phyloP scores from a whole-genome alignment of 2,888 invertebrate species.

The Coleophora deauratella region DNA sequence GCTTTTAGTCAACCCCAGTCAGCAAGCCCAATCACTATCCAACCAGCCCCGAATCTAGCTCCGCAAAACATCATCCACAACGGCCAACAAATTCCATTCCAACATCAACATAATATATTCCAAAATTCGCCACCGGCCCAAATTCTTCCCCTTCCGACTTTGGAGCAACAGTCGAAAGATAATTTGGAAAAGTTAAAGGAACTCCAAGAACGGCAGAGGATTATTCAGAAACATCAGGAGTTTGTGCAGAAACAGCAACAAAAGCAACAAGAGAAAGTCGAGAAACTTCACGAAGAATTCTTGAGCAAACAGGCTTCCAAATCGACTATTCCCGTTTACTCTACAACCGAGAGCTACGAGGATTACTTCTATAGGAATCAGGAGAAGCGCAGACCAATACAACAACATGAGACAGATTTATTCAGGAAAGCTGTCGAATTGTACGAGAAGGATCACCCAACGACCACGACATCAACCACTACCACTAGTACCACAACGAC shows the following conservation, averaged over 20 bases:
- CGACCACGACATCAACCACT: slow-evolving; percentile 79
- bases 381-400: slow-evolving; percentile 64
- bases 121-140: slow-evolving; percentile 60
- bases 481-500: slow-evolving; percentile 76
- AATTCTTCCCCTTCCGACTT: slow-evolving; percentile 3
- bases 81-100: slow-evolving; percentile 56
- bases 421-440: slow-evolving; percentile 79
- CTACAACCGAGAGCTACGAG: slow-evolving; percentile 65
- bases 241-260: slow-evolving; percentile 86
- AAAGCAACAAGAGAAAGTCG: slow-evolving; percentile 83
- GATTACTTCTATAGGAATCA: slow-evolving; percentile 51
- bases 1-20: slow-evolving; percentile 39
- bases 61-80: slow-evolving; percentile 46
- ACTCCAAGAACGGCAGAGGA: slow-evolving; percentile 80
- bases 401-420: slow-evolving; percentile 77
- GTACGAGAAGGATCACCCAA: slow-evolving; percentile 80
- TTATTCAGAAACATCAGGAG: slow-evolving; percentile 84
- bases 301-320: slow-evolving; percentile 80
- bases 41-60: slow-evolving; percentile 61
- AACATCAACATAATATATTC: slow-evolving; percentile 44
- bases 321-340: slow-evolving; percentile 57
- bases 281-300: slow-evolving; percentile 81
- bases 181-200: slow-evolving; percentile 77
- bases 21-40: slow-evolving; percentile 55
- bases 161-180: slow-evolving; percentile 75